Evolutionary conservation across 2,888 invertebrate genomes (phyloP).

Genomic region (Tridacna crocea): DNA sequence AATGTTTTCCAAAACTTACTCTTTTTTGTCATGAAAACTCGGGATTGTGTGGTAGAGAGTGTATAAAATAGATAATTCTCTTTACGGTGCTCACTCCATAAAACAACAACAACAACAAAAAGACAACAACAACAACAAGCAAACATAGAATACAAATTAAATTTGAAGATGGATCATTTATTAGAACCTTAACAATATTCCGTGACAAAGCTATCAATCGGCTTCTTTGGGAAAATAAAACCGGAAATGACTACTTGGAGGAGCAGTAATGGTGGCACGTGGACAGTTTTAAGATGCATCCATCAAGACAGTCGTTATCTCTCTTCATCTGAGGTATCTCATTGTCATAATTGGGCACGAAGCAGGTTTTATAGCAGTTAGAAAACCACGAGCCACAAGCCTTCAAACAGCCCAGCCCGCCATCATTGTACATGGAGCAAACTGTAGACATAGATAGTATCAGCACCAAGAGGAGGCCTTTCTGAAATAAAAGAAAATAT

Average conservation of each 20-base stretch:
- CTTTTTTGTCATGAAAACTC: no score
- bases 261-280: slow-evolving; percentile 55
- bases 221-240: no score
- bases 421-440: slow-evolving; percentile 27
- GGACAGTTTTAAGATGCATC: slow-evolving; percentile 49
- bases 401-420: slow-evolving; percentile 48
- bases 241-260: background rate
- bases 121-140: no score
- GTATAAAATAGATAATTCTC: no score
- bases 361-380: slow-evolving; percentile 51
- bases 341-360: slow-evolving; percentile 20
- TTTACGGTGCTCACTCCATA: no score
- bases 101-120: no score
- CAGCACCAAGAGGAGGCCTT: background rate
- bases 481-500: slow-evolving; percentile 21
- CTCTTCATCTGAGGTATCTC: slow-evolving; percentile 31
- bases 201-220: no score
- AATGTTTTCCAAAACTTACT: no score
- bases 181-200: no score
- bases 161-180: no score
- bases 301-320: slow-evolving; percentile 49
- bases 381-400: slow-evolving; percentile 53
- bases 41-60: no score
- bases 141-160: no score
- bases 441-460: slow-evolving; percentile 15